Conservation (phyloP, 2,113 vertebrate genomes). For the Glaucidium brasilianum region DNA sequence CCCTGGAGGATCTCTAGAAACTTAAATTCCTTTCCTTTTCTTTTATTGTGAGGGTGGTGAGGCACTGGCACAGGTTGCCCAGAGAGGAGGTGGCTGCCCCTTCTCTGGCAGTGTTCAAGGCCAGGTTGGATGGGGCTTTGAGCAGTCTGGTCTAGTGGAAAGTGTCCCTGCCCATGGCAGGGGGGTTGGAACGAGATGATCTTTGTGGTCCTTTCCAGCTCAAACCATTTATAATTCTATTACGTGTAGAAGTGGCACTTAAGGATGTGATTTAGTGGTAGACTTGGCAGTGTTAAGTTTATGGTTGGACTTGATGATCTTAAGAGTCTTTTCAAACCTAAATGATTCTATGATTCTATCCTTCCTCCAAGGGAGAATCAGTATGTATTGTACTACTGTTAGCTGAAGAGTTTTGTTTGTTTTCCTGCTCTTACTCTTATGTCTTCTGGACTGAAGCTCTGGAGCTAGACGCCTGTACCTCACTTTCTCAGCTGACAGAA, state of each 20-base stretch:
- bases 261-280: not conserved
- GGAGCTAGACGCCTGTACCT: not conserved
- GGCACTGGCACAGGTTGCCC: not conserved
- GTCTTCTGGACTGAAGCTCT: not conserved
- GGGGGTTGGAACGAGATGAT: not conserved
- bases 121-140: not conserved
- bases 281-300: not conserved
- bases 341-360: not conserved
- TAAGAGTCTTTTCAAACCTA: not conserved
- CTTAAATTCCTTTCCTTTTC: not conserved
- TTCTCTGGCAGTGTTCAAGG: not conserved
- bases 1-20: not conserved
- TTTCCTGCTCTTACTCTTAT: not conserved
- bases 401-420: not conserved
- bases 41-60: not conserved
- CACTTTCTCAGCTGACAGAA: not conserved
- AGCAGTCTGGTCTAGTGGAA: not conserved
- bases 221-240: fast-evolving
- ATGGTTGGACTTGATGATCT: not conserved
- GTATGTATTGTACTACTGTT: not conserved
- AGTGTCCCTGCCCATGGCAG: not conserved
- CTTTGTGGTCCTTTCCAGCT: not conserved
- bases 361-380: not conserved
- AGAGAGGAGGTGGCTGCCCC: not conserved
- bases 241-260: not conserved